Conservation (phyloP, 2,888 invertebrate genomes). For the Erebia palarica region DNA sequence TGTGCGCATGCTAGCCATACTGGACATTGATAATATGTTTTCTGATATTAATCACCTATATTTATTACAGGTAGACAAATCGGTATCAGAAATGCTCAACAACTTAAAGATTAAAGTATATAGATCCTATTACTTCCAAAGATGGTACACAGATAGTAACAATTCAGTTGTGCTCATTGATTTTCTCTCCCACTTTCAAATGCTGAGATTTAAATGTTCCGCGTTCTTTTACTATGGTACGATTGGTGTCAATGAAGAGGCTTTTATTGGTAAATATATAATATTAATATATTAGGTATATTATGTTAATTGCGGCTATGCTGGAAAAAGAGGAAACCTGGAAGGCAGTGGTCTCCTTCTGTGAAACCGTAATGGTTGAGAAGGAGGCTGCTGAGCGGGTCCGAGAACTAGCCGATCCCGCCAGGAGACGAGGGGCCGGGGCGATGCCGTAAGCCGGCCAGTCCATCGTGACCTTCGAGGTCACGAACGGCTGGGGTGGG, state of each 20-base stretch:
- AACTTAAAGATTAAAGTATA: slow-evolving; percentile 71
- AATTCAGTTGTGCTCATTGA: slow-evolving; percentile 65
- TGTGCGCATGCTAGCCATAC: too few species aligned
- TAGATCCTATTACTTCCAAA: slow-evolving; percentile 78
- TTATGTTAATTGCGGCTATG: too few species aligned
- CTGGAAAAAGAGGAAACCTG: too few species aligned
- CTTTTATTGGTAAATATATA: slow-evolving; percentile 66
- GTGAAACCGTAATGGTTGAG: too few species aligned
- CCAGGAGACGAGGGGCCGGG: too few species aligned
- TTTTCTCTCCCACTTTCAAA: slow-evolving; percentile 74
- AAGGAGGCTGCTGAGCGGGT: too few species aligned
- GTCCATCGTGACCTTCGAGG: too few species aligned
- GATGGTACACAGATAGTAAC: slow-evolving; percentile 68
- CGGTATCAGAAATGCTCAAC: slow-evolving; percentile 66
- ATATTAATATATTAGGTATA: background rate
- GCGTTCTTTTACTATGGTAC: slow-evolving; percentile 82
- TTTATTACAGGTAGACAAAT: slow-evolving; percentile 72
- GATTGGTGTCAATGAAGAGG: slow-evolving; percentile 69
- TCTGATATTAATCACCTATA: background rate
- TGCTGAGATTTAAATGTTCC: slow-evolving; percentile 73
- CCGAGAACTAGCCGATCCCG: too few species aligned
- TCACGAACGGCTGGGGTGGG: too few species aligned
- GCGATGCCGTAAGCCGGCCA: too few species aligned
- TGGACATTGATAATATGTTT: too few species aligned
- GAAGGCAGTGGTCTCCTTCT: too few species aligned